Base-by-base conservation (phyloP, 2,888 invertebrate genomes). In the Leucoptera coffeella region DNA sequence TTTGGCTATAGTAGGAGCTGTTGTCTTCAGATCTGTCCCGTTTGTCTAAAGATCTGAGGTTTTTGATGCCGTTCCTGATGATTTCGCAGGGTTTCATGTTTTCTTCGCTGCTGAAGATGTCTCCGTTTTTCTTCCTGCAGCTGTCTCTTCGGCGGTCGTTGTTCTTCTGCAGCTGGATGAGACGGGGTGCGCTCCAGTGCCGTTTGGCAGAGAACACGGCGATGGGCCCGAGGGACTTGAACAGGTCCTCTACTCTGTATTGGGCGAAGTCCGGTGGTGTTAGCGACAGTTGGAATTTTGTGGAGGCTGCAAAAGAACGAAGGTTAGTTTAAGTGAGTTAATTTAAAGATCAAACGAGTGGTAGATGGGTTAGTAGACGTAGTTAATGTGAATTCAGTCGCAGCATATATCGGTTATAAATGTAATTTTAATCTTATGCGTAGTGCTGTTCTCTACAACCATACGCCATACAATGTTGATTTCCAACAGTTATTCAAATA, bases 181-280 rank as follows among this genome's bases (percentile, higher is more conserved):
- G 73, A 29, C 93, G 71, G 0, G 94, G 93, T 0, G 90, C 89
- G 19, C 91, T 88, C 94, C 94, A 95, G 46, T 91, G 86, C 28
- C 93, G 78, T 45, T 89, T 85, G 5, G 94, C 93, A 7, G 92
- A 92, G 64, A 96, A 96, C 40, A 95, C 85, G 4, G 91, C 87
- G 28, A 95, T 85, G 0, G 95, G 95, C 2, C 96, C 96, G 22
- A 96, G 72, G 2, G 81, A 78, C 40, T 82, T 80, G 67, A 96
- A 95, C 3, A 94, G 75, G 53, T 96, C 96, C 30, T 85, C 85
- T 1, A 93, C 88, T 33, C 84, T 73, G 49, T 85, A 80, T 35
- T 85, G 84, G 1, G 85, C 83, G 57, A 95, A 93, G 56, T 95
- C 94, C 1, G 95, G 95, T 15, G 88, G 79, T 1, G 91, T 90